Evolutionary conservation across 2,113 vertebrate genomes (phyloP).

Genomic region (Hyperopisus bebe): DNA sequence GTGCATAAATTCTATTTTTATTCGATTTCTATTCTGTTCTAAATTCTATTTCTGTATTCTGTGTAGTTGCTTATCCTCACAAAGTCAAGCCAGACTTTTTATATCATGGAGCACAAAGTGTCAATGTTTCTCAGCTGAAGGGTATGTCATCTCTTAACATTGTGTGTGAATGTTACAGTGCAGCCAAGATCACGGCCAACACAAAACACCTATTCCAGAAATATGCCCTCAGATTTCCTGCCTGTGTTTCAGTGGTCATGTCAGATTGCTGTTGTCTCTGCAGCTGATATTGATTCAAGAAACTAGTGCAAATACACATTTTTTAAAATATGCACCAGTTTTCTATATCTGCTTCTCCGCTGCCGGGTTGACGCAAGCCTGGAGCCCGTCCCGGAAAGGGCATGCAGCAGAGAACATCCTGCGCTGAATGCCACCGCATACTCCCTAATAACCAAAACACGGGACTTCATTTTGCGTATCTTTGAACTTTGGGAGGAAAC

Average conservation of each 20-base stretch:
- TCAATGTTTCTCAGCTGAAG: neutral
- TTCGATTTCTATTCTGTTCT: neutral
- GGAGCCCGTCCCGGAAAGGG: neutral
- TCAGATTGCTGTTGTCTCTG: neutral
- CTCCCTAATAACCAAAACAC: neutral
- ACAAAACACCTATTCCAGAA: neutral
- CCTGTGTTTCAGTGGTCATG: neutral
- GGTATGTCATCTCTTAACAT: slow-evolving; percentile 40
- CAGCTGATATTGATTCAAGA: neutral
- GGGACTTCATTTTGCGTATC: neutral
- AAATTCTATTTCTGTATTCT: neutral
- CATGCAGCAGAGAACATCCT: neutral
- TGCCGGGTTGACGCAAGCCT: neutral
- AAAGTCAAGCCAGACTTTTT: neutral
- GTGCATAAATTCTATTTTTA: neutral
- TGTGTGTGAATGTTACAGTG: neutral
- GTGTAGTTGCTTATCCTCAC: neutral
- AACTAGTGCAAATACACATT: neutral
- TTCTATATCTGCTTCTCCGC: neutral
- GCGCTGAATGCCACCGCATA: neutral
- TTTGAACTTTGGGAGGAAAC: neutral
- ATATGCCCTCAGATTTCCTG: neutral
- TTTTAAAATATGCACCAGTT: neutral
- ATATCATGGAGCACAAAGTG: neutral
- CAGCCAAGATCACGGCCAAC: neutral